Evolutionary conservation across 2,113 vertebrate genomes (phyloP).

Genomic region (Puma concolor): DNA sequence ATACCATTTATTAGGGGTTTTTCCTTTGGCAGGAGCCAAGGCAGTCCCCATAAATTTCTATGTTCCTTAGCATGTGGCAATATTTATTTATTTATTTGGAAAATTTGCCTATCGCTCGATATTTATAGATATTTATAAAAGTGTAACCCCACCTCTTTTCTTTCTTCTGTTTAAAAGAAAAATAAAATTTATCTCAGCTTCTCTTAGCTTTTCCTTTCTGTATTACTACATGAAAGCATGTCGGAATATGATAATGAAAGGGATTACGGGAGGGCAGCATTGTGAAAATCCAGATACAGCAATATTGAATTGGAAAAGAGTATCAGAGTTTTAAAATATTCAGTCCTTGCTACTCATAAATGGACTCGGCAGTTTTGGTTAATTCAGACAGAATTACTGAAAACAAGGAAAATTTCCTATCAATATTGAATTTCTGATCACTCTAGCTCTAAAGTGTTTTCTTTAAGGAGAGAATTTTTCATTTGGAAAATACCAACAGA

Average conservation of each 20-base stretch:
- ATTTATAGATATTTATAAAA: conserved; percentile 96
- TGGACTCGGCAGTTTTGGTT: neutral
- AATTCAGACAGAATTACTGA: neutral
- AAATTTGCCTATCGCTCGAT: conserved; percentile 82
- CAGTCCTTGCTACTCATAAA: neutral
- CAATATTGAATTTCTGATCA: neutral
- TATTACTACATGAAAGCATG: neutral
- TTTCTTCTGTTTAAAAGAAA: conserved; percentile 75
- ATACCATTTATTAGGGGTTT: neutral
- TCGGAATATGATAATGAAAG: neutral
- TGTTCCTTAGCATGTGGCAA: conserved; percentile 47
- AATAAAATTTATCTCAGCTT: conserved; percentile 83
- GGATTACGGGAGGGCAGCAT: neutral
- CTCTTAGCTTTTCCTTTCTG: neutral
- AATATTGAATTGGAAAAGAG: neutral
- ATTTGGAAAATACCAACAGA: neutral
- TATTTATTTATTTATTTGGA: conserved; percentile 99
- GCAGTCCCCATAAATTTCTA: neutral
- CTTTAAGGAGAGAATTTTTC: neutral
- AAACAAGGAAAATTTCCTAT: neutral
- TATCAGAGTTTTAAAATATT: neutral
- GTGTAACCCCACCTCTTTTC: conserved; percentile 70
- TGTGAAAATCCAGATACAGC: neutral
- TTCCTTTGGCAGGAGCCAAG: neutral
- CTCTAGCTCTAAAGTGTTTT: neutral